Conservation (phyloP, 2,113 vertebrate genomes). For the Ia io region DNA sequence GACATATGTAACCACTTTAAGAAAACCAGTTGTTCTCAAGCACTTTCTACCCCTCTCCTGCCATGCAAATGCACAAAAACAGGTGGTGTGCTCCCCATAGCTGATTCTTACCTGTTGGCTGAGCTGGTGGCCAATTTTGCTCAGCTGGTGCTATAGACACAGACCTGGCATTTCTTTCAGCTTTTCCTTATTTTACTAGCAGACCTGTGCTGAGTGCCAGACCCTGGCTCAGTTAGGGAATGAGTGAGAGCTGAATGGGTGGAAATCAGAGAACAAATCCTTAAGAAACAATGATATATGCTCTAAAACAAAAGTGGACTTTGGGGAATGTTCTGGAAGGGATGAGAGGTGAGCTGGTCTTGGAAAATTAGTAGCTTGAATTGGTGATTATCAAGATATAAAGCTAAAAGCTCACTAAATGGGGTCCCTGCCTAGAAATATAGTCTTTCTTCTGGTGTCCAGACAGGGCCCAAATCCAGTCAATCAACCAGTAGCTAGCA, state of each 20-base stretch:
- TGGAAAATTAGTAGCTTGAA: neutral
- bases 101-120: neutral
- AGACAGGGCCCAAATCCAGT: neutral
- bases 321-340: neutral
- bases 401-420: neutral
- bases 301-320: neutral
- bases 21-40: neutral
- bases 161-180: neutral
- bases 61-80: neutral
- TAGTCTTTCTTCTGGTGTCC: neutral
- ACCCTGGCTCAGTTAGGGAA: neutral
- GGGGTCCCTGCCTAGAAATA: neutral
- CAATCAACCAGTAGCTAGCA: neutral
- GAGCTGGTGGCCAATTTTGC: neutral
- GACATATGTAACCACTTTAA: neutral
- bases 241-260: neutral
- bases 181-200: neutral
- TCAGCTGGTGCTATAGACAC: neutral
- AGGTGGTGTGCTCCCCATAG: neutral
- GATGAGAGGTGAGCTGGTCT: neutral
- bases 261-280: neutral
- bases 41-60: neutral
- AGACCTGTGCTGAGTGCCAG: neutral
- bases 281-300: neutral
- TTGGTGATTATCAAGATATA: neutral